Evolutionary conservation across 1,140 invertebrate genomes (phyloP).

Genomic region (Hycleus cichorii): DNA sequence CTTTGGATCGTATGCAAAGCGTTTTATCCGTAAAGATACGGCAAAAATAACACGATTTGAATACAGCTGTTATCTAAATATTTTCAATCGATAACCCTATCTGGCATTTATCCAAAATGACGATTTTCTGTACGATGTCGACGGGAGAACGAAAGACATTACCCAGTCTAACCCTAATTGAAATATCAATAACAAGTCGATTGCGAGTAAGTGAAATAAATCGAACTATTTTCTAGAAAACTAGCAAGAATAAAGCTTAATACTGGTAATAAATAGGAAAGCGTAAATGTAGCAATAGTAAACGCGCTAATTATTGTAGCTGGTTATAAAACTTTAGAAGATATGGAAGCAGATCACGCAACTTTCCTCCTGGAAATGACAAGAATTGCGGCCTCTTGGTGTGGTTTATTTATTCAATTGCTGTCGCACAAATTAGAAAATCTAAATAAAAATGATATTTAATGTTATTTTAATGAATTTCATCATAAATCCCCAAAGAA

Average conservation of each 20-base stretch:
- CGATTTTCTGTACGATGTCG: not conserved
- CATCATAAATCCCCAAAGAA: no score
- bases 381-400: no score
- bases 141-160: not conserved
- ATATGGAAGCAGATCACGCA: conserved; percentile 12
- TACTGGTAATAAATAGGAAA: conserved; percentile 11
- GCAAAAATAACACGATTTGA: not conserved
- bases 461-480: no score
- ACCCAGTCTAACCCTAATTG: conserved; percentile 11
- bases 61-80: no score
- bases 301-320: conserved; percentile 15
- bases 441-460: no score
- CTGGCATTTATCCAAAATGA: conserved; percentile 5
- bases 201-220: conserved; percentile 2
- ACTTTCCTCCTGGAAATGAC: not conserved
- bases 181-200: conserved; percentile 14
- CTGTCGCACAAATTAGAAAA: no score
- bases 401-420: no score
- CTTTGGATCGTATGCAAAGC: conserved; percentile 3
- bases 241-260: conserved; percentile 9
- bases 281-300: conserved; percentile 13
- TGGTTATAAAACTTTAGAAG: conserved; percentile 8
- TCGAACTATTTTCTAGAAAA: not conserved
- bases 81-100: not conserved
- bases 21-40: not conserved